Evolutionary conservation across 1,140 invertebrate species (phyloP), one percentile per base, ranked within the genome.

Genomic region (Caenorhabditis brenneri): DNA sequence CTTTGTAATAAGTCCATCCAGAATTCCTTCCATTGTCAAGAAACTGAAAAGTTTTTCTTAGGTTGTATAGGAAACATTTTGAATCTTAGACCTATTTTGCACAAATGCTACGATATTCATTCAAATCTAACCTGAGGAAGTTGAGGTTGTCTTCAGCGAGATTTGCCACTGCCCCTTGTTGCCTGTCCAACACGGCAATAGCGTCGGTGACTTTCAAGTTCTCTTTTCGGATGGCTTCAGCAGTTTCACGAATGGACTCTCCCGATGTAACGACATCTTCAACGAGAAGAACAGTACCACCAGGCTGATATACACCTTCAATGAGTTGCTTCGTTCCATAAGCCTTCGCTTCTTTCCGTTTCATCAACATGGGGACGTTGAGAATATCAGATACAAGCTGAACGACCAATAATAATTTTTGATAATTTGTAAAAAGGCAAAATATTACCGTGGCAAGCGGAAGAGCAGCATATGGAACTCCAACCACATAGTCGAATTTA

Each of bases 261-360:
- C 97, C 97, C 87, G 95, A 96, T 2, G 96, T 97, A 0, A 99
- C 94, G 16, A 99, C 95, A 92, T 99, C 97, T 92, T 99, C 97
- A 65, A 99, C 94, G 80, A 99, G 95, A 0, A 99, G 90, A 89
- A 96, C 97, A 4, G 91, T 93, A 84, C 97, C 93, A 16, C 95
- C 95, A 48, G 91, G 88, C 79, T 94, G 93, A 89, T 83, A 83
- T 4, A 83, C 53, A 42, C 82, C 82, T 92, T 99, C 97, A 60
- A 99, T 94, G 22, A 97, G 89, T 91, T 97, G 97, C 91, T 97
- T 98, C 6, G 96, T 99, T 0, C 97, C 97, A 92, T 99, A 97
- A 5, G 93, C 92, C 91, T 99, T 99, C 0, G 94, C 93, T 91
- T 94, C 93, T 92, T 99, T 97, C 91, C 88, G 92, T 86, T 95